These are phyloP conservation scores for Hirtodrosophila histrioides DNA, from an alignment of 2,888 invertebrate species.

Conservation along the genomic window DNA sequence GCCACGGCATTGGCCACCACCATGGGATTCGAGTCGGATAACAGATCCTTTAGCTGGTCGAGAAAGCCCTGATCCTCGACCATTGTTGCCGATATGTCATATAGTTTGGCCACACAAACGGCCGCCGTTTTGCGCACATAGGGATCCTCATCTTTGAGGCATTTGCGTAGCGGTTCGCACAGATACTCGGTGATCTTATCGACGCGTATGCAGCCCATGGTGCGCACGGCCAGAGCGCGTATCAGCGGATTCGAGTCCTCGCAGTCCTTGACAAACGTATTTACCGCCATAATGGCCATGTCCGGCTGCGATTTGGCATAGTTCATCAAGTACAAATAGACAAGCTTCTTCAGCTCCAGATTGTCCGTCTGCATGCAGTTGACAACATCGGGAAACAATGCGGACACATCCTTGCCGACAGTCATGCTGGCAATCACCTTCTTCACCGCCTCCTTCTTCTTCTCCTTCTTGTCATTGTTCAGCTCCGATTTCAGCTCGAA, in stretches of 20 bases:
- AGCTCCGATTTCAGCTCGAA: conserved; percentile 99
- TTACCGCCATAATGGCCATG: conserved; percentile 99
- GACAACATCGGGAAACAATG: conserved; percentile 99
- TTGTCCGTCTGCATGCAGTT: conserved; percentile 99
- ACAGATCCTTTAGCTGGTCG: conserved; percentile 97
- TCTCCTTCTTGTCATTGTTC: conserved; percentile 99
- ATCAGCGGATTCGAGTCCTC: conserved; percentile 99
- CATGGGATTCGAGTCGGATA: conserved; percentile 99
- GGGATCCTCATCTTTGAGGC: conserved; percentile 97
- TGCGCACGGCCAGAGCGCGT: conserved; percentile 98
- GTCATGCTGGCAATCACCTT: conserved; percentile 99
- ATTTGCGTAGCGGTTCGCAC: conserved; percentile 98
- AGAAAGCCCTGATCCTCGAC: conserved; percentile 94
- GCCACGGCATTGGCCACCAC: conserved; percentile 99
- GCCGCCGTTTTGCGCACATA: conserved; percentile 99
- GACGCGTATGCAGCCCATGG: conserved; percentile 99
- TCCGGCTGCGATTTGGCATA: conserved; percentile 99
- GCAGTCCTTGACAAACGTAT: conserved; percentile 99
- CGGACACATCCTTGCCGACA: conserved; percentile 99
- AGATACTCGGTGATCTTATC: conserved; percentile 99
- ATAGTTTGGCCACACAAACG: conserved; percentile 99
- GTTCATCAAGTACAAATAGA: conserved; percentile 99
- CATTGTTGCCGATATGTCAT: conserved; percentile 95
- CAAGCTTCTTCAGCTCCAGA: conserved; percentile 98
- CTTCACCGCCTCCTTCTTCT: conserved; percentile 99